Evolutionary conservation across 2,888 invertebrate species (phyloP), one percentile per base, ranked within the genome.

Genomic region (Prosopocoilus inquinatus): DNA sequence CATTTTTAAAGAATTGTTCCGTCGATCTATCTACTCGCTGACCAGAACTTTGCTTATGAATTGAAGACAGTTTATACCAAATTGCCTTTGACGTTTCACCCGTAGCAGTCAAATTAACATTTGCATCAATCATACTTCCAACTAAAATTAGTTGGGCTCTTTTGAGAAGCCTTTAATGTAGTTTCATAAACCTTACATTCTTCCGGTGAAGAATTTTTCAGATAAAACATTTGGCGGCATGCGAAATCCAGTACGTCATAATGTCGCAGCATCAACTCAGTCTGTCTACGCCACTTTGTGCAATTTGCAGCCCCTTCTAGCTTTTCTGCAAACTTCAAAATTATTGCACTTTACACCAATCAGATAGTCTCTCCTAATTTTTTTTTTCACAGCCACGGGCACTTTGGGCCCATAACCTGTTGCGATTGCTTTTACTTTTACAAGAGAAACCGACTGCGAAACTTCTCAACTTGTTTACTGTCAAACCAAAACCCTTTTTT

Each of bases 21-120:
- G 63, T 53, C 5, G 61, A 50, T 11, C 62, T 38, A 49, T 65
- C 64, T 12, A 63, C 50, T 9, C 61, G 41, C 39, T 65, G 61
- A 28, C 55, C 61, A 9, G 62, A 65, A 51, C 55, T 66, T 51
- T 57, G 60, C 52, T 64, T 55, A 20, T 63, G 62, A 11, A 59
- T 44, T 15, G 47, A 44, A 7, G 47, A n/a, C 47, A 57, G 32
- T 32, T 56, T 51, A 33, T 20, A 16, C 55, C 51, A 52, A 12
- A 56, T 55, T 56, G 20, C 20, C 4, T 20, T 20, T 20, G 20
- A 20, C 20, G 2, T 20, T 20, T 20, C 20, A 20, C 20, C 2
- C 4, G 20, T 20, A 20, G 20, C 20, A n/a, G n/a, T n/a, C n/a
- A n/a, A n/a, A n/a, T n/a, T n/a, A n/a, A n/a, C n/a, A n/a, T n/a